A percentile compares a stretch with the other conserved stretches of the same genome.
Evolutionary conservation across 1,140 invertebrate genomes (phyloP).

Genomic region (Zaprionus africanus): DNA sequence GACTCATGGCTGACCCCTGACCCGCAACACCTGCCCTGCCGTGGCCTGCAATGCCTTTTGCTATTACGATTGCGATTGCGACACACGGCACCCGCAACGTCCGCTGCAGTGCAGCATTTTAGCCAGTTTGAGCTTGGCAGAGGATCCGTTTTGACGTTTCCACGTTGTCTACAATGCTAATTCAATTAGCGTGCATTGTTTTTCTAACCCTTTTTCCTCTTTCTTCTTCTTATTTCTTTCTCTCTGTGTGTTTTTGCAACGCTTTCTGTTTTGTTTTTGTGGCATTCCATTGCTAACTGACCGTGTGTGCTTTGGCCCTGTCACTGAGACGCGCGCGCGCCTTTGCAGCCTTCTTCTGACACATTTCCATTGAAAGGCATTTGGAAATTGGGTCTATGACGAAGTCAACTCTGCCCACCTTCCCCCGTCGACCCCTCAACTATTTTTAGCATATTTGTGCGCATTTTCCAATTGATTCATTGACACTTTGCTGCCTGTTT

Average conservation of each 20-base stretch:
- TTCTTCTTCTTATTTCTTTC: neutral
- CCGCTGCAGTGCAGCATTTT: constrained; percentile 78
- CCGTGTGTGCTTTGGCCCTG: constrained; percentile 23
- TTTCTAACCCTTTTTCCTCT: constrained; percentile 28
- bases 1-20: constrained; percentile 21
- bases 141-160: constrained; percentile 34
- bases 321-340: neutral
- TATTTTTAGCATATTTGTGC: constrained; percentile 44
- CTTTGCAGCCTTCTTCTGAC: constrained; percentile 49
- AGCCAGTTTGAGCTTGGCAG: constrained; percentile 53
- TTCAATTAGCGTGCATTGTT: constrained; percentile 60
- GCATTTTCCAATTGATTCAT: constrained; percentile 63
- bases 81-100: constrained; percentile 36
- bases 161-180: constrained; percentile 46
- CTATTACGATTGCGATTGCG: neutral
- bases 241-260: neutral
- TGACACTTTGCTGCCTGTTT: constrained; percentile 40
- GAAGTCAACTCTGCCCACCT: neutral
- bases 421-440: neutral
- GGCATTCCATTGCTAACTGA: constrained; percentile 41
- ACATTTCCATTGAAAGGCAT: constrained; percentile 59
- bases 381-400: constrained; percentile 73
- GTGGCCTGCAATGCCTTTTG: too few species aligned
- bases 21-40: neutral
- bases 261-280: constrained; percentile 12